A percentile compares a stretch with the other conserved stretches of the same genome.
These are phyloP conservation scores for Chelidonichthys spinosus DNA, from an alignment of 2,797 vertebrate genomes.

Conservation along the genomic window DNA sequence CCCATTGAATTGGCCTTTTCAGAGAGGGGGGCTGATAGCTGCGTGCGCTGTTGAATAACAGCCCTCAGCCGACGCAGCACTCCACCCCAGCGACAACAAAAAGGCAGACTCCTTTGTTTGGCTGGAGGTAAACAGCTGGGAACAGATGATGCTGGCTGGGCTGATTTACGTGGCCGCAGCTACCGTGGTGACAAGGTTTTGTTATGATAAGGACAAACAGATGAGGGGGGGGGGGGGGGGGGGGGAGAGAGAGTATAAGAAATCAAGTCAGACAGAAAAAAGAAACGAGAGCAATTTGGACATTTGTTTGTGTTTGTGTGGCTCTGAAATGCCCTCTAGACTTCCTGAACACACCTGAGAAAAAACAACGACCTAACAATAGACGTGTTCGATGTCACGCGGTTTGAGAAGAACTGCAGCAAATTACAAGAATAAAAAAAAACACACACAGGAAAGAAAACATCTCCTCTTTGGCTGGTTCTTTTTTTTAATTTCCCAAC, in stretches of 20 bases:
- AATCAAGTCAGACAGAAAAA: slow-evolving; percentile 53
- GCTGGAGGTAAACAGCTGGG: slow-evolving; percentile 83
- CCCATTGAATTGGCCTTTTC: slow-evolving; percentile 80
- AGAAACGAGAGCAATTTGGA: slow-evolving; percentile 31
- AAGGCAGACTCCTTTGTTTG: slow-evolving; percentile 84
- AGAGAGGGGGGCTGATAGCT: slow-evolving; percentile 73
- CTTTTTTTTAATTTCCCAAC: slow-evolving; percentile 4
- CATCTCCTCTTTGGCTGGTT: background rate
- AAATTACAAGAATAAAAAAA: slow-evolving; percentile 19
- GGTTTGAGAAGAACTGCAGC: slow-evolving; percentile 11
- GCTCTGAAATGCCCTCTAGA: slow-evolving; percentile 33
- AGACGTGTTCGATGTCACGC: slow-evolving; percentile 39
- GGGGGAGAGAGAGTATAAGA: slow-evolving; percentile 31
- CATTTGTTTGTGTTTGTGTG: slow-evolving; percentile 42
- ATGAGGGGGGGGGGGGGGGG: slow-evolving; percentile 36
- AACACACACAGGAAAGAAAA: background rate
- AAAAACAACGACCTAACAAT: slow-evolving; percentile 50
- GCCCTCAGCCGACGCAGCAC: slow-evolving; percentile 74
- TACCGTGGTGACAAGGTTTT: slow-evolving; percentile 70
- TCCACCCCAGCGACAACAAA: slow-evolving; percentile 80
- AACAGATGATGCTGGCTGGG: slow-evolving; percentile 76
- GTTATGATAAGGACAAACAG: slow-evolving; percentile 72
- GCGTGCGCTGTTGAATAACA: slow-evolving; percentile 77
- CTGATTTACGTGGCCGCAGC: slow-evolving; percentile 77
- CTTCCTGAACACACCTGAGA: slow-evolving; percentile 59